Percentiles rank a stretch among this genome's conserved stretches.
Conservation (phyloP, 2,797 vertebrate species). For the Darevskia mixta region DNA sequence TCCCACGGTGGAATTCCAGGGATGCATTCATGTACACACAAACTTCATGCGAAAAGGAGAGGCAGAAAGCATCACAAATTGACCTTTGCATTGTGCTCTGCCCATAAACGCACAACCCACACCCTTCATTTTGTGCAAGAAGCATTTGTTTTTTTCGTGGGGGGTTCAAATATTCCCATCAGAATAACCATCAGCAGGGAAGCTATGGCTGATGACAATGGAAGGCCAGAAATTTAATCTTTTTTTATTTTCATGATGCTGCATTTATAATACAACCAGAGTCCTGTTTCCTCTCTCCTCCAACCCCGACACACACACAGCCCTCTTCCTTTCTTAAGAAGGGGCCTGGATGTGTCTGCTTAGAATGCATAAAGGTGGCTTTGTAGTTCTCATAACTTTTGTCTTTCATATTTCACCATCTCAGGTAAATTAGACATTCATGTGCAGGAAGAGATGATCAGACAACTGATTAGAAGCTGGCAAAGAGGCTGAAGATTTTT, state of each 20-base stretch:
- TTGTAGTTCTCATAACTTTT: slow-evolving; percentile 43
- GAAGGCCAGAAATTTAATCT: slow-evolving; percentile 49
- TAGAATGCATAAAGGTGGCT: slow-evolving; percentile 36
- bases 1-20: slow-evolving; percentile 80
- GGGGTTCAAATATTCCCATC: slow-evolving; percentile 47
- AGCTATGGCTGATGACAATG: slow-evolving; percentile 25
- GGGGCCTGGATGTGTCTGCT: slow-evolving; percentile 10
- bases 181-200: slow-evolving; percentile 58
- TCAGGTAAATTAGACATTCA: slow-evolving; percentile 39
- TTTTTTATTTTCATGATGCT: slow-evolving; percentile 25
- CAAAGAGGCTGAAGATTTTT: slow-evolving; percentile 15
- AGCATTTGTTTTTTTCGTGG: neutral
- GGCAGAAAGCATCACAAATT: slow-evolving; percentile 67
- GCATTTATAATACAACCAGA: neutral
- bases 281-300: neutral
- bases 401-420: slow-evolving; percentile 15
- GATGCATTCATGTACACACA: slow-evolving; percentile 75
- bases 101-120: slow-evolving; percentile 57
- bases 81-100: slow-evolving; percentile 78
- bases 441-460: neutral
- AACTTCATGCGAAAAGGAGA: slow-evolving; percentile 66
- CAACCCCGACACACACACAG: neutral
- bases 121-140: slow-evolving; percentile 59
- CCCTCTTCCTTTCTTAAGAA: neutral
- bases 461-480: slow-evolving; percentile 35